These are phyloP conservation scores for Ophioderma brevispina DNA, from an alignment of 35 echinoderm and acorn worm genomes.

Conservation along the genomic window DNA sequence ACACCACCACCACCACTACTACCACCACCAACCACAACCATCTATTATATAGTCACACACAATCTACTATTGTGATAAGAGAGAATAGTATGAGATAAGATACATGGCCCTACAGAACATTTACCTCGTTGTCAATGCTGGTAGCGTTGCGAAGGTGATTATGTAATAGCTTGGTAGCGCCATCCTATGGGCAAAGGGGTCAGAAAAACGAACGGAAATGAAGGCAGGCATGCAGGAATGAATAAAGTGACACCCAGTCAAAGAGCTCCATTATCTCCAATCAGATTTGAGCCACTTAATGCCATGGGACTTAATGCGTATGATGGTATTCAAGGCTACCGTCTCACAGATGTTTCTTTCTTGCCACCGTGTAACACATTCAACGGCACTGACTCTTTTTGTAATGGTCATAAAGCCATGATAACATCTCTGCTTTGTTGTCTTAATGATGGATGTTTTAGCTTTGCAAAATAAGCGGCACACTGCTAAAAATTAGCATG, in stretches of 20 bases:
- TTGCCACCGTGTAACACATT: no score
- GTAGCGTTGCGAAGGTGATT: constrained; percentile 91
- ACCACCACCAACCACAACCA: background rate
- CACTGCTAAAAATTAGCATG: no score
- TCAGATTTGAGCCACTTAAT: constrained; percentile 3
- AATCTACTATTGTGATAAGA: background rate
- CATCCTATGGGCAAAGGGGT: constrained; percentile 71
- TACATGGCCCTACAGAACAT: background rate
- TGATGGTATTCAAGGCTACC: no score
- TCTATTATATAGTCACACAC: background rate
- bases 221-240: constrained; percentile 18
- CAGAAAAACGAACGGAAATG: constrained; percentile 37
- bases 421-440: no score
- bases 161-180: constrained; percentile 97
- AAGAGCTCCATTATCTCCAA: background rate
- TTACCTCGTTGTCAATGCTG: constrained; percentile 78
- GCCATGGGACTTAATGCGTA: no score
- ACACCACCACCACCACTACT: background rate
- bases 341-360: no score
- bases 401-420: no score
- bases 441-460: no score
- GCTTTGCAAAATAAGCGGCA: no score
- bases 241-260: background rate
- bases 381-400: no score
- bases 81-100: background rate